Conservation (phyloP, 2,797 vertebrate genomes). For the Echiichthys vipera region DNA sequence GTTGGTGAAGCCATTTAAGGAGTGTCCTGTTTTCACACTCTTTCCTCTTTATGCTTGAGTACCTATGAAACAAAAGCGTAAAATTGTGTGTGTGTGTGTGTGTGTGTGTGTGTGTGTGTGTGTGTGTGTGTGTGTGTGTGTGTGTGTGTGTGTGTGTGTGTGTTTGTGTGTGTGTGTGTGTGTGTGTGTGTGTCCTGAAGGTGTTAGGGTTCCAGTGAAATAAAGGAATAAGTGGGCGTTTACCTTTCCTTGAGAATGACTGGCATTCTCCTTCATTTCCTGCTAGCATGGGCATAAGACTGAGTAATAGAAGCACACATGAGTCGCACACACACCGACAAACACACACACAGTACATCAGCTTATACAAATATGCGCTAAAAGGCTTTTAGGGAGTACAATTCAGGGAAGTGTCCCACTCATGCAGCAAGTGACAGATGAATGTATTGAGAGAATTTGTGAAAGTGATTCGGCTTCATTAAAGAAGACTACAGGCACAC, state of each 20-base stretch:
- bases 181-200: conserved; percentile 36
- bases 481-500: background rate
- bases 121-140: conserved; percentile 15
- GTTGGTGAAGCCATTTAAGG: conserved; percentile 46
- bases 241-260: conserved; percentile 78
- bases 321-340: conserved; percentile 1
- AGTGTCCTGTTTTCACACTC: conserved; percentile 61
- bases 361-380: conserved; percentile 28
- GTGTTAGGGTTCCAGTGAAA: conserved; percentile 69
- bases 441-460: background rate
- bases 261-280: conserved; percentile 87
- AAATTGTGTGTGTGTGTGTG: background rate
- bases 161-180: conserved; percentile 25
- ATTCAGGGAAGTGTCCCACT: conserved; percentile 6
- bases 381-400: conserved; percentile 12
- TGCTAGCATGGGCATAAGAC: conserved; percentile 62
- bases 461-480: background rate
- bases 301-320: conserved; percentile 49
- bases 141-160: conserved; percentile 16
- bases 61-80: conserved; percentile 49
- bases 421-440: background rate
- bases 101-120: conserved; percentile 13
- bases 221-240: conserved; percentile 71
- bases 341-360: background rate
- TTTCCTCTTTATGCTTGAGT: conserved; percentile 43